Evolutionary conservation across 2,113 vertebrate species (phyloP), one percentile per base, ranked within the genome.

Genomic region (Hyperopisus bebe): DNA sequence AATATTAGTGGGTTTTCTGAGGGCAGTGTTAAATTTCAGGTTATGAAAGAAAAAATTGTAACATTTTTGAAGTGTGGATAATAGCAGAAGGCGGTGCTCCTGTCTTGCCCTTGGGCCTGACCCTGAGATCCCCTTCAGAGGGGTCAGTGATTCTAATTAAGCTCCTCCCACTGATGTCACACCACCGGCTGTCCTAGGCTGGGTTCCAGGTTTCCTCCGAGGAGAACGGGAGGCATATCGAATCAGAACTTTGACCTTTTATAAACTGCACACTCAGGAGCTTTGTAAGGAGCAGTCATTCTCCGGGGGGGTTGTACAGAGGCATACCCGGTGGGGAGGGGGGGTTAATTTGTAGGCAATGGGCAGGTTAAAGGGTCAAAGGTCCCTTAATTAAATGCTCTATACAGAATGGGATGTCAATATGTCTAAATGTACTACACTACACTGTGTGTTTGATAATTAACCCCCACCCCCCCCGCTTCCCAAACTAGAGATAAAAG

Each of bases 241-340:
- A 95, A 95, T 95, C 94, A 94, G 92, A 94, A 88, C 93, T 93
- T 93, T 94, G 92, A 93, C 92, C 93, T 91, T 92, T 95, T 94
- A 94, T 93, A 95, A 95, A 95, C 93, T 95, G 44, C 80, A 82
- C 88, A 53, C 58, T 2, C 27, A 80, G 91, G n/a, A n/a, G 90
- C 91, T 91, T 91, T 91, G 91, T 80, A 80, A 7, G 35, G 13
- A 42, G 15, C 93, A 92, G 94, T 74, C 86, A 94, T 90, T 93
- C 19, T 66, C 24, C n/a, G 3, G 11, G 66, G 66, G 66, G 66
- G 66, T 7, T n/a, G 24, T 27, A 62, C 7, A 62, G 58, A 62
- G 44, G 84, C 47, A 86, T 93, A 91, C 93, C 92, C 90, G 0
- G 42, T 46, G 44, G 80, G 42, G 39, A 47, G 2, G 19, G 7